phyloP scores from a whole-genome alignment of 2,113 vertebrate genomes.

The Brachyhypopomus occidentalis region DNA sequence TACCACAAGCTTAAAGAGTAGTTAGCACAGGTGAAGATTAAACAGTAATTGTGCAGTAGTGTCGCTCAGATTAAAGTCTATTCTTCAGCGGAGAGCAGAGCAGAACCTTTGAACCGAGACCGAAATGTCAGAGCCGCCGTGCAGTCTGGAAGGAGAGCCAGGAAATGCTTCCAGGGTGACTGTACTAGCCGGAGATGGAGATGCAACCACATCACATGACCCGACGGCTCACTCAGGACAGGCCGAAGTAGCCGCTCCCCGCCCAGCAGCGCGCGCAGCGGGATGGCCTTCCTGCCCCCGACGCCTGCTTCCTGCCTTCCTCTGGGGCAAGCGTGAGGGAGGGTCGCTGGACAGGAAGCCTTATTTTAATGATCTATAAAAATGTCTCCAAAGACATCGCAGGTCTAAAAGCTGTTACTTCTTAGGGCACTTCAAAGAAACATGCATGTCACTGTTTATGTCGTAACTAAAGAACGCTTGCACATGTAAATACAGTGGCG shows the following conservation, averaged over 20 bases:
- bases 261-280: slow-evolving; percentile 29
- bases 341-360: background rate
- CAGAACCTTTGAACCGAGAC: slow-evolving; percentile 43
- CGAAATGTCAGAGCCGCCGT: slow-evolving; percentile 54
- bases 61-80: slow-evolving; percentile 4
- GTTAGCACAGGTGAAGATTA: background rate
- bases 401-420: too few species aligned
- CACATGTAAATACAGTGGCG: too few species aligned
- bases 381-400: too few species aligned
- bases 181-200: slow-evolving; percentile 45
- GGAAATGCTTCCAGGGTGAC: slow-evolving; percentile 62
- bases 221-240: slow-evolving; percentile 51
- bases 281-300: background rate
- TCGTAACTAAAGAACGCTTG: too few species aligned
- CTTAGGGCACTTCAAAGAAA: too few species aligned
- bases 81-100: background rate
- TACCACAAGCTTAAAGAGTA: background rate
- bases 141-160: slow-evolving; percentile 49
- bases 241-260: background rate
- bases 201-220: slow-evolving; percentile 63
- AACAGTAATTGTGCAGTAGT: background rate
- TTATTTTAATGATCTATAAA: background rate
- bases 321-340: background rate
- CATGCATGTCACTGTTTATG: too few species aligned
- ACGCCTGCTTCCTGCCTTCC: background rate